phyloP scores from a whole-genome alignment of 1,140 invertebrate genomes.

The Camponotus floridanus region DNA sequence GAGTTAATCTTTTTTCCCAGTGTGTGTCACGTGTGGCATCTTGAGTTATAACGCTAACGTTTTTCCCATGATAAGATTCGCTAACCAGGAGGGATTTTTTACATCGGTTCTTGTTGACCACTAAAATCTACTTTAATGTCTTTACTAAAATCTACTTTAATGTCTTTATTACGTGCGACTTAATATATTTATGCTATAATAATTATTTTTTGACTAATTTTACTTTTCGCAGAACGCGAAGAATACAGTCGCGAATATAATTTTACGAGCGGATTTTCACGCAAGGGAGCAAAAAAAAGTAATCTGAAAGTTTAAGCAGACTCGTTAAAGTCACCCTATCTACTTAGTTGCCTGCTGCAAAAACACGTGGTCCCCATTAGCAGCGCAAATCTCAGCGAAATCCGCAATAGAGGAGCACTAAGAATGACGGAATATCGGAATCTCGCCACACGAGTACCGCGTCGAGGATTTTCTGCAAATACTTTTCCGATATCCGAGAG shows the following conservation, averaged over 20 bases:
- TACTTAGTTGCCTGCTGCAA: not conserved
- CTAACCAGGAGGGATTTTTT: not conserved
- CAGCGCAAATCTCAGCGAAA: slow-evolving; percentile 32
- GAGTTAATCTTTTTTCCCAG: not conserved
- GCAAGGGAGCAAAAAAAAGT: not conserved
- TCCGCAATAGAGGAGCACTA: slow-evolving; percentile 25
- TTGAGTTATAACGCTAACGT: not conserved
- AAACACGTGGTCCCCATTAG: slow-evolving; percentile 8
- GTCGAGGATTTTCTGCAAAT: slow-evolving; percentile 54
- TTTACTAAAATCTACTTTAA: not conserved
- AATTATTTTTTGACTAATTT: slow-evolving; percentile 1
- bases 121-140: not conserved
- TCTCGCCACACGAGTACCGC: slow-evolving; percentile 10
- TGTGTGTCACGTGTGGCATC: not conserved
- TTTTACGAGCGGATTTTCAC: not conserved
- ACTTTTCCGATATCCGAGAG: slow-evolving; percentile 54
- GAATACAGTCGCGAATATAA: not conserved
- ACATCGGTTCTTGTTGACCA: not conserved
- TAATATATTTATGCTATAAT: not conserved
- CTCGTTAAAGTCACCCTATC: slow-evolving; percentile 28
- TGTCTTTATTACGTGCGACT: not conserved
- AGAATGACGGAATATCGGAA: slow-evolving; percentile 51
- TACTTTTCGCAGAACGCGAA: not conserved
- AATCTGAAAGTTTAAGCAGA: slow-evolving; percentile 5
- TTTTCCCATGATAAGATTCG: not conserved